phyloP scores from a whole-genome alignment of 2,888 invertebrate genomes.

The Eupithecia tripunctaria region DNA sequence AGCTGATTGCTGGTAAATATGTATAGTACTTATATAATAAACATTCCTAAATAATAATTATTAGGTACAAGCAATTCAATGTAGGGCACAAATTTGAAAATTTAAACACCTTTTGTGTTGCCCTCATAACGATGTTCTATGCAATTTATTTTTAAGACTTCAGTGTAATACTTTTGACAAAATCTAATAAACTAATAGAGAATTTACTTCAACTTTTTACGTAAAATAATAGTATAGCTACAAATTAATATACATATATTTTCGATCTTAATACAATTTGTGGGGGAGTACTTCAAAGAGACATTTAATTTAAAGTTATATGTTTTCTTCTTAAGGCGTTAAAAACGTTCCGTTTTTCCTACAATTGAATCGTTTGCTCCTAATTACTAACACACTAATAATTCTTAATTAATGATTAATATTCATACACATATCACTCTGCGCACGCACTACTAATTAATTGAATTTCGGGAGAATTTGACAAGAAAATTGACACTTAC shows the following conservation, averaged over 20 bases:
- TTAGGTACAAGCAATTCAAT: slow-evolving; percentile 45
- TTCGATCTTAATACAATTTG: background rate
- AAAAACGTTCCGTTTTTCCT: background rate
- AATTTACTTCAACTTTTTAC: background rate
- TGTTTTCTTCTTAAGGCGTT: no score
- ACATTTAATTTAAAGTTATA: background rate
- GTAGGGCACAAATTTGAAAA: background rate
- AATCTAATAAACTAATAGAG: no score
- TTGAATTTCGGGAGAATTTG: slow-evolving; percentile 85
- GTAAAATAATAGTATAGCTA: background rate
- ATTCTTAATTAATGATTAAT: slow-evolving; percentile 44
- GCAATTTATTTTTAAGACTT: background rate
- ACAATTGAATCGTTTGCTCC: slow-evolving; percentile 29
- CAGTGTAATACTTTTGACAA: no score
- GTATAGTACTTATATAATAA: slow-evolving; percentile 42
- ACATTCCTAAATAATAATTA: slow-evolving; percentile 46
- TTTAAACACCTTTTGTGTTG: background rate
- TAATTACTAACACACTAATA: slow-evolving; percentile 58
- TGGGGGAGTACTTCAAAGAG: background rate
- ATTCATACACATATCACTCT: slow-evolving; percentile 48
- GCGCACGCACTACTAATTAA: slow-evolving; percentile 78
- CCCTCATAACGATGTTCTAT: background rate
- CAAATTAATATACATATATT: no score
- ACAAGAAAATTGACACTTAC: slow-evolving; percentile 83
- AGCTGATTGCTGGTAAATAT: slow-evolving; percentile 67